These are phyloP conservation scores for Hirudo medicinalis DNA, from an alignment of 1,140 invertebrate species.

Conservation along the genomic window DNA sequence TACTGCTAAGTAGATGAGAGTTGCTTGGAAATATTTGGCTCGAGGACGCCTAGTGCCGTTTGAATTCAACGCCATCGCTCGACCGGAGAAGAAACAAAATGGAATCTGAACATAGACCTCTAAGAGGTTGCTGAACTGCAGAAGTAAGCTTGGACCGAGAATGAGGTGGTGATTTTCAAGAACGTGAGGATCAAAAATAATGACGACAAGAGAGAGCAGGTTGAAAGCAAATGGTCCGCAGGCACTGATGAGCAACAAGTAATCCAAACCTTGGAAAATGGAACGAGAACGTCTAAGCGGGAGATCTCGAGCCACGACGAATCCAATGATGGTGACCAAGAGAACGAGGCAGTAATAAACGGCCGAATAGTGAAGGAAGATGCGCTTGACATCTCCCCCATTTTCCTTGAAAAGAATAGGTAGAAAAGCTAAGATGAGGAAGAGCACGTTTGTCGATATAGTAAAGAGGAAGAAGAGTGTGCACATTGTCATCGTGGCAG, in stretches of 20 bases:
- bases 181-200: neutral
- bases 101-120: conserved; percentile 3
- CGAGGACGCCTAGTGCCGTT: neutral
- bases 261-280: conserved; percentile 8
- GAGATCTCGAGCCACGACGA: neutral
- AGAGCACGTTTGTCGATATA: neutral
- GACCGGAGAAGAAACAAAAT: neutral
- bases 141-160: neutral
- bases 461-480: neutral
- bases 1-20: neutral
- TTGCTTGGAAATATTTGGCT: neutral
- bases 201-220: neutral
- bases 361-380: neutral
- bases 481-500: no score
- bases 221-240: neutral
- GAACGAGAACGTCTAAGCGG: neutral
- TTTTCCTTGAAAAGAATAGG: neutral
- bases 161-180: neutral
- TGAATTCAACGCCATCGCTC: neutral
- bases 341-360: neutral
- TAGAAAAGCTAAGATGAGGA: neutral
- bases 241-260: conserved; percentile 1
- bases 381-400: neutral
- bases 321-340: neutral
- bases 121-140: neutral